These are phyloP conservation scores for Piezodorus guildinii DNA, from an alignment of 1,140 invertebrate species.

Conservation along the genomic window DNA sequence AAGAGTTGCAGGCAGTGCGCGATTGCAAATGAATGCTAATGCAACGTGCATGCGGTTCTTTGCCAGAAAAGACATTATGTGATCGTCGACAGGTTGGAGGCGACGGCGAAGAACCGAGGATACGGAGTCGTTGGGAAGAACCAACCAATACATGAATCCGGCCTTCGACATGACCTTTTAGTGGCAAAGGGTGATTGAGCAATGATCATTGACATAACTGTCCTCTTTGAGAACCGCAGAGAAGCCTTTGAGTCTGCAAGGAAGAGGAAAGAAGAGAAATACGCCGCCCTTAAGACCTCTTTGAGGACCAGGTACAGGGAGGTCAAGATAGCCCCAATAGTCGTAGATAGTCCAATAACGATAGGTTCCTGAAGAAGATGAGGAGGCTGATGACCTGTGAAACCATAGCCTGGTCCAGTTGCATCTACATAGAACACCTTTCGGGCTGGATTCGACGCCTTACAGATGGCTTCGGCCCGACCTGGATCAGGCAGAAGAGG, in stretches of 20 bases:
- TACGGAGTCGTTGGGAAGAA: slow-evolving; percentile 13
- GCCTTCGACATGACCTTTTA: not conserved
- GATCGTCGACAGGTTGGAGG: not conserved
- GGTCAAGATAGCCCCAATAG: not conserved
- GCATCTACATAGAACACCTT: too few relatives aligned
- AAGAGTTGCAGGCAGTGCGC: slow-evolving; percentile 18
- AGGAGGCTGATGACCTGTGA: too few relatives aligned
- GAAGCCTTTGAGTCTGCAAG: not conserved
- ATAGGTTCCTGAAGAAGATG: not conserved
- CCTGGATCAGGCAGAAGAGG: not conserved
- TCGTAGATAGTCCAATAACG: slow-evolving; percentile 7
- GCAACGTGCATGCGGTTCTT: not conserved
- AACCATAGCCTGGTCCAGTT: too few relatives aligned
- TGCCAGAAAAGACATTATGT: slow-evolving; percentile 1
- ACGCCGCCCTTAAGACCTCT: not conserved
- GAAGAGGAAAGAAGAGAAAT: not conserved
- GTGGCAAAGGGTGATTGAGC: not conserved
- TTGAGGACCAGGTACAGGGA: not conserved
- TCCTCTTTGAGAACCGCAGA: not conserved
- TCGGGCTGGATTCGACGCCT: too few relatives aligned
- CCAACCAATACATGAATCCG: not conserved
- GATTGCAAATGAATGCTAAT: slow-evolving; percentile 1
- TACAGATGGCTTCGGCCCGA: not conserved
- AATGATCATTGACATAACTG: not conserved
- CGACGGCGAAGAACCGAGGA: not conserved